Base-by-base conservation (phyloP, 2,888 invertebrate species). In the Chloroclystis v-ata region DNA sequence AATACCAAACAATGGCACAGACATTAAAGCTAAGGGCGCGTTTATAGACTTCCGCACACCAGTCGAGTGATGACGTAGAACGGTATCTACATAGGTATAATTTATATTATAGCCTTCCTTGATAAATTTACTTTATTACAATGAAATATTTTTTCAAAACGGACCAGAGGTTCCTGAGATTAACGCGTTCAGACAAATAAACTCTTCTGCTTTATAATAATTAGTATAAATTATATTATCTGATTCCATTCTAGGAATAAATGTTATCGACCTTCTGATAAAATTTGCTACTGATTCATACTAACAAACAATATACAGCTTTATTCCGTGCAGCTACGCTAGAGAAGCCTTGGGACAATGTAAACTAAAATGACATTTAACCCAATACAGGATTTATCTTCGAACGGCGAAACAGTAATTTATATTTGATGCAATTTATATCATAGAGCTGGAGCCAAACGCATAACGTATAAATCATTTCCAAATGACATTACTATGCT, bases 1-100 rank as follows among this genome's bases (percentile, higher is more conserved):
- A 84, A 84, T 83, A 82, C 78, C 81, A 79, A 67, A 80, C 78
- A 81, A 80, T 73, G 65, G 70, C 66, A 65, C 61, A 57, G 59
- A 59, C 69, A 70, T 66, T 72, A 76, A 72, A 73, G 74, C 65
- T 58, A 20, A 43, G 30, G 43, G 39, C 28, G 26, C 24, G 29
- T 37, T 14, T 30, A 43, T 35, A 43, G 12, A 30, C 13, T 37
- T 35, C 33, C 38, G 28, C 26, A 14, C 10, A 35, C 28, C 16
- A n/a, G 6, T 25, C 5, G 20, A 20, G 3, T 25, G 26, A 11
- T 7, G 39, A 38, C 14, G 4, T 38, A 10, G 14, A 38, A n/a
- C 13, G 12, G 13, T 13, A n/a, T 32, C n/a, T n/a, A n/a, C n/a
- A n/a, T n/a, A n/a, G n/a, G n/a, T n/a, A n/a, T n/a, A n/a, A n/a